Conservation (phyloP, 2,888 invertebrate genomes). For the Dicyrtoma fusca region DNA sequence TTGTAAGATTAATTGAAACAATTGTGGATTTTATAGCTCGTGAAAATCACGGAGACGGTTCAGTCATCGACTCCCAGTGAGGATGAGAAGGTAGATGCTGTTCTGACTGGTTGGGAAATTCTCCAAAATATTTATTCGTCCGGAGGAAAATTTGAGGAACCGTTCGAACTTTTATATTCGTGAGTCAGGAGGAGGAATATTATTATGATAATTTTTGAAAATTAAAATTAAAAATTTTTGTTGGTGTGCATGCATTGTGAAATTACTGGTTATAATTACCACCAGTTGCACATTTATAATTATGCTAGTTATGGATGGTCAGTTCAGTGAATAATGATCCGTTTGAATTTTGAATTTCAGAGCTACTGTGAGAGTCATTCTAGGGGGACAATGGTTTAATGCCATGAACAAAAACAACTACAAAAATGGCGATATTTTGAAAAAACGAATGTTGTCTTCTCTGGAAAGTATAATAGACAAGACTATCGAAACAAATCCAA, state of each 20-base stretch:
- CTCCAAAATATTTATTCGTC: not conserved
- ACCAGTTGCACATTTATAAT: too few relatives aligned
- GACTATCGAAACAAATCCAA: not conserved
- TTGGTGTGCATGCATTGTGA: too few relatives aligned
- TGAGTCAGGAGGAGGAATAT: too few relatives aligned
- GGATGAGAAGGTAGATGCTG: constrained; percentile 3
- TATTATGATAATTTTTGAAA: too few relatives aligned
- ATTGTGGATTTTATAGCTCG: constrained; percentile 1
- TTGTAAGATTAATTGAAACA: too few relatives aligned
- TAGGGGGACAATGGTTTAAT: constrained; percentile 13
- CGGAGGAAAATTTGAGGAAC: not conserved
- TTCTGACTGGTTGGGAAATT: not conserved
- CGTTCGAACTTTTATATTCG: constrained; percentile 8
- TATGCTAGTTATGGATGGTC: too few relatives aligned
- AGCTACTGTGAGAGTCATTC: constrained; percentile 5
- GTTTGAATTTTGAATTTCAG: not conserved
- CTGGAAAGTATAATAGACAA: not conserved
- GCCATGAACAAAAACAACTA: constrained; percentile 15
- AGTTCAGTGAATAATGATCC: too few relatives aligned
- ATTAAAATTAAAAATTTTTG: too few relatives aligned
- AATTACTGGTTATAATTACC: too few relatives aligned
- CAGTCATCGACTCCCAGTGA: not conserved
- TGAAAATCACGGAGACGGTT: not conserved
- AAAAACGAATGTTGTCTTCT: not conserved
- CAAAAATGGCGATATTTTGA: constrained; percentile 6